Evolutionary conservation across 2,888 invertebrate genomes (phyloP).

Genomic region (Nymphalis c-album): DNA sequence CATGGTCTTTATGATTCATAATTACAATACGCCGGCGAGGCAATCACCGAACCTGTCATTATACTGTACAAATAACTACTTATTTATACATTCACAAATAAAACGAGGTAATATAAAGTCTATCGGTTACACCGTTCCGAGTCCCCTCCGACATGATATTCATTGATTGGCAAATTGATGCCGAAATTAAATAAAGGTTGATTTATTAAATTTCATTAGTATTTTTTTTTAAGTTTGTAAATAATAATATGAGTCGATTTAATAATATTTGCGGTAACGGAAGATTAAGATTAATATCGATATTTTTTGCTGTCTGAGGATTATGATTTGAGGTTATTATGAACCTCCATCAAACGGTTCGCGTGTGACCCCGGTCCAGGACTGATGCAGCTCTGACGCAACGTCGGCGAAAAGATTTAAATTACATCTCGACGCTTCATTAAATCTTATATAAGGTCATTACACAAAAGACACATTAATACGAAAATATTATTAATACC

Average conservation of each 20-base stretch:
- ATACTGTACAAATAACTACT: constrained; percentile 77
- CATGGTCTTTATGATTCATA: constrained; percentile 75
- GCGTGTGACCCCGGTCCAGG: constrained; percentile 61
- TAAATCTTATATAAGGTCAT: constrained; percentile 29
- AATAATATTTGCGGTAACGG: constrained; percentile 53
- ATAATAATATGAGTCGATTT: constrained; percentile 34
- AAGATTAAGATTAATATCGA: constrained; percentile 71
- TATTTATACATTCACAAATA: constrained; percentile 64
- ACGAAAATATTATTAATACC: constrained; percentile 26
- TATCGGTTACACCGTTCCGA: constrained; percentile 39
- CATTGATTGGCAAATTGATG: constrained; percentile 56
- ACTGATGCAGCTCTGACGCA: constrained; percentile 47
- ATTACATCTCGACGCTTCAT: constrained; percentile 27
- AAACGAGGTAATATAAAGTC: constrained; percentile 55
- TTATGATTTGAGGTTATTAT: constrained; percentile 72
- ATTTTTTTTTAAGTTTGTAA: constrained; percentile 20
- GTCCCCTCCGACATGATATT: constrained; percentile 51
- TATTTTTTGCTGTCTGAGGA: constrained; percentile 62
- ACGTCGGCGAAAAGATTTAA: constrained; percentile 40
- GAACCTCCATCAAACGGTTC: constrained; percentile 65
- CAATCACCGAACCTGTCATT: constrained; percentile 78
- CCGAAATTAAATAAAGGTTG: constrained; percentile 35
- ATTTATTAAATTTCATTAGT: constrained; percentile 36
- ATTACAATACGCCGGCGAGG: constrained; percentile 71
- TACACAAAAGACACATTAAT: constrained; percentile 21